Evolutionary conservation across 2,113 vertebrate genomes (phyloP).

Genomic region (Stegostoma tigrinum): DNA sequence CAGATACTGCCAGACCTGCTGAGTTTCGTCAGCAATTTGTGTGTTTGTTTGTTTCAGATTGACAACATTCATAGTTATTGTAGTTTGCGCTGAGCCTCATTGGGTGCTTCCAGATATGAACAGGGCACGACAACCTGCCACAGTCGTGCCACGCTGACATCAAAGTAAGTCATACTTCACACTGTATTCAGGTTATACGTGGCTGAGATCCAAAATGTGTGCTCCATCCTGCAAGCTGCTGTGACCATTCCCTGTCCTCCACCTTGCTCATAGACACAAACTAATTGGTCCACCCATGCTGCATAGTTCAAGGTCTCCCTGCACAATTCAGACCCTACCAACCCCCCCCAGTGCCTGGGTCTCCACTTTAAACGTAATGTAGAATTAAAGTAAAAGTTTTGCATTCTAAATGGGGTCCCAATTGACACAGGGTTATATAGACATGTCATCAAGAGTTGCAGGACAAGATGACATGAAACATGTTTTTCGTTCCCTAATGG

Average conservation of each 20-base stretch:
- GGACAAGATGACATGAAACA: background rate
- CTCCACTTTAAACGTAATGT: background rate
- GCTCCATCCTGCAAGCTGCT: background rate
- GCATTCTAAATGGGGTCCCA: background rate
- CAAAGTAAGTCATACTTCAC: background rate
- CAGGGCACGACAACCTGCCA: too few species aligned
- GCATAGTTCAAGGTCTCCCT: background rate
- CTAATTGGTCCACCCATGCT: background rate
- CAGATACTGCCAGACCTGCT: too few species aligned
- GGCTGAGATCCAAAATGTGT: background rate
- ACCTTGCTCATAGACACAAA: too few species aligned
- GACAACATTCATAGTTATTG: too few species aligned
- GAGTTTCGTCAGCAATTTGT: too few species aligned
- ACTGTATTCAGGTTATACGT: background rate
- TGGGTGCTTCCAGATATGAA: too few species aligned
- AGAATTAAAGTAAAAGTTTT: background rate
- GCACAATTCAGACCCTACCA: background rate
- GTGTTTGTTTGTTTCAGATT: too few species aligned
- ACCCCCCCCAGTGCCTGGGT: background rate
- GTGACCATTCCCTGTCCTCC: background rate
- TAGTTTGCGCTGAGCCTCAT: background rate
- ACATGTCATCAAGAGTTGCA: background rate
- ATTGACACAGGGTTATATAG: background rate
- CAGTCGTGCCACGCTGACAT: background rate
- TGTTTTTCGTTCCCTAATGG: too few species aligned